Percentiles rank a stretch among this genome's conserved stretches.
phyloP scores from a whole-genome alignment of 2,888 invertebrate genomes.

The Crossocerus cetratus region DNA sequence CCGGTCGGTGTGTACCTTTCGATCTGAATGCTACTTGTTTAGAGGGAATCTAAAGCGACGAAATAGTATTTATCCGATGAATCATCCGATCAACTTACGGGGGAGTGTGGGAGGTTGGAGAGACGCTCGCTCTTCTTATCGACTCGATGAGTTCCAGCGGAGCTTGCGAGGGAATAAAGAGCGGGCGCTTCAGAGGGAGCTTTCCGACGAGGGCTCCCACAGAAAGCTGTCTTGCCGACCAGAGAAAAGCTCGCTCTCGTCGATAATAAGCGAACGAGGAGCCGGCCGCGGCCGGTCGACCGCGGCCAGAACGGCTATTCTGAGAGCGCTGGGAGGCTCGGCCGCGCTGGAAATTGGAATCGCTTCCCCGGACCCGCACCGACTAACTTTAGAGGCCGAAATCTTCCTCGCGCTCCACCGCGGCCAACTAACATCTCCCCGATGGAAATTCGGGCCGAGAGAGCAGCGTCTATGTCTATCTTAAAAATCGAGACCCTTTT shows the following conservation, averaged over 20 bases:
- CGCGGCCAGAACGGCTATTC: conserved; percentile 49
- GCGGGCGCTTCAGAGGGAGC: conserved; percentile 16
- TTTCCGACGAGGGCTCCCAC: conserved; percentile 35
- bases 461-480: background rate
- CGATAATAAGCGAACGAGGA: conserved; percentile 36
- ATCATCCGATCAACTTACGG: too few species aligned
- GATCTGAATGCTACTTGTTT: too few species aligned
- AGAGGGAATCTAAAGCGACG: too few species aligned
- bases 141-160: conserved; percentile 25
- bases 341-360: conserved; percentile 73
- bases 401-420: conserved; percentile 34
- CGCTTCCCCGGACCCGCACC: conserved; percentile 48
- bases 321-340: conserved; percentile 69
- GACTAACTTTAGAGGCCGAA: conserved; percentile 68
- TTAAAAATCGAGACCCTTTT: conserved; percentile 19
- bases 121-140: conserved; percentile 29
- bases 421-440: conserved; percentile 27
- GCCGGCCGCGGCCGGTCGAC: background rate
- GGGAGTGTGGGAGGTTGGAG: too few species aligned
- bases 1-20: too few species aligned
- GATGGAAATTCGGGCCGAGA: conserved; percentile 23
- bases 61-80: too few species aligned
- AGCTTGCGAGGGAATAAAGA: conserved; percentile 12
- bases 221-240: conserved; percentile 54
- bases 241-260: conserved; percentile 45